Percentiles rank a stretch among this genome's conserved stretches.
These are phyloP conservation scores for Rhaphigaster nebulosa DNA, from an alignment of 2,888 invertebrate species.

Conservation along the genomic window DNA sequence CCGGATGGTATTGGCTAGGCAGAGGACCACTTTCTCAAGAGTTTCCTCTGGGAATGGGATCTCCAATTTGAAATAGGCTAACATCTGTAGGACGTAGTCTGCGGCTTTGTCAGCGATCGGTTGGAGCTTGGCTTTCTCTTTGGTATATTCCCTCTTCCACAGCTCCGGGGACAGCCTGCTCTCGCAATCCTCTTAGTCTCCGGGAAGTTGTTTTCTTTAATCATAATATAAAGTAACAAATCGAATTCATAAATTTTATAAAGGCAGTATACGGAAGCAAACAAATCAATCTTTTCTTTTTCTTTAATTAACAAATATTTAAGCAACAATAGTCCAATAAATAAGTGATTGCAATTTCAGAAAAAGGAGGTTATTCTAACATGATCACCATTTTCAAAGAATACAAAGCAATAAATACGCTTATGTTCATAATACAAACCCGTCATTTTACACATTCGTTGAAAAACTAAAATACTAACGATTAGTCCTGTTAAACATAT, in stretches of 20 bases:
- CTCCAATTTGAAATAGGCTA: constrained; percentile 57
- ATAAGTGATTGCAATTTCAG: neutral
- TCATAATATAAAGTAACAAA: constrained; percentile 4
- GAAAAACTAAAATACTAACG: no score
- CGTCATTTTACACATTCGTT: no score
- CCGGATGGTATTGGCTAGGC: constrained; percentile 59
- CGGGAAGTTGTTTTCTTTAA: neutral
- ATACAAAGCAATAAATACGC: no score
- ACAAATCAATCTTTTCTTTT: neutral
- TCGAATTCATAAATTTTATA: neutral
- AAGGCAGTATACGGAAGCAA: neutral
- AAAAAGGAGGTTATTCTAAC: no score
- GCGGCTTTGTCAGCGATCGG: constrained; percentile 40
- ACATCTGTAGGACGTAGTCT: constrained; percentile 54
- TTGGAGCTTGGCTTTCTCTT: constrained; percentile 56
- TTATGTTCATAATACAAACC: no score
- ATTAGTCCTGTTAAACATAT: no score
- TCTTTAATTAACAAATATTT: neutral
- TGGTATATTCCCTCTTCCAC: constrained; percentile 57
- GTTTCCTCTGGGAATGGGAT: constrained; percentile 52
- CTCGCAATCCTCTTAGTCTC: constrained; percentile 4
- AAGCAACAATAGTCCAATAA: neutral
- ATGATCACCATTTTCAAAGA: no score
- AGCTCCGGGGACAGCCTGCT: constrained; percentile 59
- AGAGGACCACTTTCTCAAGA: constrained; percentile 60